A percentile compares a stretch with the other conserved stretches of the same genome.
These are phyloP conservation scores for Corynorhinus townsendii DNA, from an alignment of 2,113 vertebrate species.

Conservation along the genomic window DNA sequence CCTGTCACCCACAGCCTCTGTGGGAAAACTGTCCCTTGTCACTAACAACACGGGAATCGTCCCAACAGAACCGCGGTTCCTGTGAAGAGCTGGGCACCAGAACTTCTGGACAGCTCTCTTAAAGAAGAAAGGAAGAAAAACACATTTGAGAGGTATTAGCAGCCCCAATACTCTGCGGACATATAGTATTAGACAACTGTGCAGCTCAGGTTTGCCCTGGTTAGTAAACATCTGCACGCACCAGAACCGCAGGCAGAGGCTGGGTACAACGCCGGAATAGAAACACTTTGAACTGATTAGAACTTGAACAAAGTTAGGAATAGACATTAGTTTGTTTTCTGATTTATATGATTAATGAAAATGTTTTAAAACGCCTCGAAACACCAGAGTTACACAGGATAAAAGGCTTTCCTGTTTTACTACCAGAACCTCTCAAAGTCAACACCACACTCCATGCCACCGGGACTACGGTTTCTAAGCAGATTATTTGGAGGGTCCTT, in stretches of 20 bases:
- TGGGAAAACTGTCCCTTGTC: constrained; percentile 2
- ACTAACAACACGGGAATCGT: not conserved
- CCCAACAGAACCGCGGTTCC: not conserved
- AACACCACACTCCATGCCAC: not conserved
- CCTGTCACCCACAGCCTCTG: not conserved
- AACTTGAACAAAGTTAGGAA: not conserved
- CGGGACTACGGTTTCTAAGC: not conserved
- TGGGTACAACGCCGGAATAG: not conserved
- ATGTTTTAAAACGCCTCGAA: not conserved
- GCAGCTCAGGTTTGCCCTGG: not conserved
- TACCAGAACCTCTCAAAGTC: not conserved
- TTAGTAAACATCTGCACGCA: not conserved
- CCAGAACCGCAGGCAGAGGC: not conserved
- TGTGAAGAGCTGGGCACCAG: not conserved
- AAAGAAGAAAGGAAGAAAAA: not conserved
- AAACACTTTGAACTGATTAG: not conserved
- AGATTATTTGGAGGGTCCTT: not conserved
- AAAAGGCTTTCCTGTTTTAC: not conserved
- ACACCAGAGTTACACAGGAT: not conserved
- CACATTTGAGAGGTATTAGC: not conserved
- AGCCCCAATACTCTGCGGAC: not conserved
- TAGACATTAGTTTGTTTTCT: not conserved
- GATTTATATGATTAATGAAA: not conserved
- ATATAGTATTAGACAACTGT: not conserved
- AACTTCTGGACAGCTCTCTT: not conserved